A percentile compares a stretch with the other conserved stretches of the same genome.
Evolutionary conservation across 2,113 vertebrate species (phyloP).

Genomic region (Pedetes capensis): DNA sequence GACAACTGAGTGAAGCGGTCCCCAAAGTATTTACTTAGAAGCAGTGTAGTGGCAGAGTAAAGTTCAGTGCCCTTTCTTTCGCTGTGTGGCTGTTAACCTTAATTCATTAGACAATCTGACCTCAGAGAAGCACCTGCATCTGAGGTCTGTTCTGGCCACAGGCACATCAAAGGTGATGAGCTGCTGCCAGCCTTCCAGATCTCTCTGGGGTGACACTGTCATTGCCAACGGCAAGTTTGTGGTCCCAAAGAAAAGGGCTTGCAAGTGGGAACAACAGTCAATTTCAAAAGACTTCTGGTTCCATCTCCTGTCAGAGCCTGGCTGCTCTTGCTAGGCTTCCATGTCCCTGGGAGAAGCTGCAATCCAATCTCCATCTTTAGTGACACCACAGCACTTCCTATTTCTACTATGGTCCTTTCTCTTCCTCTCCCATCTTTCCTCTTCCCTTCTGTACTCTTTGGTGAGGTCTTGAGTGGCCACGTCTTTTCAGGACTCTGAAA

Average conservation of each 20-base stretch:
- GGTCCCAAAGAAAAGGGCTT: background rate
- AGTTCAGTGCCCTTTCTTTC: conserved; percentile 71
- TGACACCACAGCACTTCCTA: background rate
- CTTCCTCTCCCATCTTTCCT: background rate
- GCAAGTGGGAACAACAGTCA: background rate
- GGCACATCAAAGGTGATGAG: conserved; percentile 35
- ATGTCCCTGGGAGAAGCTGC: background rate
- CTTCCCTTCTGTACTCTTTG: background rate
- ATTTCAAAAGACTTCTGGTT: background rate
- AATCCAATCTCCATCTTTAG: background rate
- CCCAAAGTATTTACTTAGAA: conserved; percentile 64
- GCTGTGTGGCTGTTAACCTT: conserved; percentile 66
- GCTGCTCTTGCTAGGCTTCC: background rate
- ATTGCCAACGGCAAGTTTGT: background rate
- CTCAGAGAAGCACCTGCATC: conserved; percentile 45
- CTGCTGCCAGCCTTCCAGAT: conserved; percentile 65
- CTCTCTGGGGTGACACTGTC: background rate
- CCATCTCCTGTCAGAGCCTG: background rate
- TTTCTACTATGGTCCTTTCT: background rate
- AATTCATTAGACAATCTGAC: conserved; percentile 75
- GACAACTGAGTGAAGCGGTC: conserved; percentile 44
- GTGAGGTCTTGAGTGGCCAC: background rate
- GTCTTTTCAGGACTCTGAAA: background rate
- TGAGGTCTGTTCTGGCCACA: conserved; percentile 55
- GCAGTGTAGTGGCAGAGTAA: conserved; percentile 18